phyloP scores from a whole-genome alignment of 2,888 invertebrate species.

The Drosophila trichaetosa region DNA sequence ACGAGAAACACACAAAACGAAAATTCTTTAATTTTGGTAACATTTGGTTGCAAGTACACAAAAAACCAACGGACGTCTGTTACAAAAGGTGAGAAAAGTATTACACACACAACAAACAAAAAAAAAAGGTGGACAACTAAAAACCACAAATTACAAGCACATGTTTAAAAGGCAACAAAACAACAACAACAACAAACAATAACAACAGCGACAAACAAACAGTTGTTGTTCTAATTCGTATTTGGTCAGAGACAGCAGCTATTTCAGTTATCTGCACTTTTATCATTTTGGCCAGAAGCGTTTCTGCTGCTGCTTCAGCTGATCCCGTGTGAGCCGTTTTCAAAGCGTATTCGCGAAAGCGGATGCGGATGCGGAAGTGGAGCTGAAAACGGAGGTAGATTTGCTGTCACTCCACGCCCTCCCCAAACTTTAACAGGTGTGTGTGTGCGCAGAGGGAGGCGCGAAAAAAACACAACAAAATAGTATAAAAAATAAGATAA shows the following conservation, averaged over 20 bases:
- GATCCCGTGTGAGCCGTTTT: conserved; percentile 63
- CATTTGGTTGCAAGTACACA: conserved; percentile 48
- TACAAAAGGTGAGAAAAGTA: conserved; percentile 75
- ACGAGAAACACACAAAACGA: conserved; percentile 20
- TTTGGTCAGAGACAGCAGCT: conserved; percentile 4
- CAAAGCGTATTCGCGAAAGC: conserved; percentile 37
- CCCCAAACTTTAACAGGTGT: conserved; percentile 59
- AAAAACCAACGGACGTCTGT: conserved; percentile 14
- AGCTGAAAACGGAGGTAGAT: neutral
- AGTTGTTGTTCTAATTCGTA: conserved; percentile 50
- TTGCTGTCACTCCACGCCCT: conserved; percentile 52
- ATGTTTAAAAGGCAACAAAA: conserved; percentile 46
- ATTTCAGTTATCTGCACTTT: conserved; percentile 56
- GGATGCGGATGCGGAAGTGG: conserved; percentile 18
- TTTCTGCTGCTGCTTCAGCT: conserved; percentile 5
- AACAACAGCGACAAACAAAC: conserved; percentile 7
- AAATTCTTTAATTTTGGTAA: conserved; percentile 27
- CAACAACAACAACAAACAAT: neutral
- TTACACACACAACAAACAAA: conserved; percentile 30
- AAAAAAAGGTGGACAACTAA: conserved; percentile 22
- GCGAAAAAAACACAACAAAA: conserved; percentile 18
- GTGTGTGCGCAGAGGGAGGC: conserved; percentile 62
- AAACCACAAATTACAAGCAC: conserved; percentile 74
- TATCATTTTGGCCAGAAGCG: conserved; percentile 50
- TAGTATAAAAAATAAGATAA: conserved; percentile 15